phyloP scores from a whole-genome alignment of 2,113 vertebrate species.

The Apodemus sylvaticus region DNA sequence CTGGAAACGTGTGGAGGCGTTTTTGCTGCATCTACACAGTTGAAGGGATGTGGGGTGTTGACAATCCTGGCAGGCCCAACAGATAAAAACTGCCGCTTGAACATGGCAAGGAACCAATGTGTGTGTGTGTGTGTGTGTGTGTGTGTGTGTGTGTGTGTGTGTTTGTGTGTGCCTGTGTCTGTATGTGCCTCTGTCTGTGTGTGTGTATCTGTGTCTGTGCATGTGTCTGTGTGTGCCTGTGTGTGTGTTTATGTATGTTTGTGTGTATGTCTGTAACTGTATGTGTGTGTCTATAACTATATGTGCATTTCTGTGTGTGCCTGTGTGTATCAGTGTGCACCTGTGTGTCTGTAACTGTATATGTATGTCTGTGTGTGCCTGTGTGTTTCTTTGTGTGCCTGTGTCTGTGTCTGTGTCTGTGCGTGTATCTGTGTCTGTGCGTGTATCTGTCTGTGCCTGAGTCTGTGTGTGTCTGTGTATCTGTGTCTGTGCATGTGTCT shows the following conservation, averaged over 20 bases:
- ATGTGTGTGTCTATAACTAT: too few species aligned
- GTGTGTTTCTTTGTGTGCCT: neutral
- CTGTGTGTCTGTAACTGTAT: too few species aligned
- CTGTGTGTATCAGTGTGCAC: too few species aligned
- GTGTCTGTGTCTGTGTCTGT: neutral
- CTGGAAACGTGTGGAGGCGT: neutral
- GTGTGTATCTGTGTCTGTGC: neutral
- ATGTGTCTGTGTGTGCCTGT: neutral
- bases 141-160: neutral
- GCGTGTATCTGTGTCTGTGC: neutral
- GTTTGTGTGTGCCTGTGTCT: neutral
- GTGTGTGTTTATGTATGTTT: neutral
- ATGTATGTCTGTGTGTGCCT: too few species aligned
- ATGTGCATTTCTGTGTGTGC: too few species aligned
- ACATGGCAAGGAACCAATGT: conserved; percentile 12
- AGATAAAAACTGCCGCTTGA: conserved; percentile 27
- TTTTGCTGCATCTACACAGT: neutral
- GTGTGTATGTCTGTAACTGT: too few species aligned
- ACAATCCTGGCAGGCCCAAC: neutral
- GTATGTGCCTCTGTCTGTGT: neutral
- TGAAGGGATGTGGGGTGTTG: conserved; percentile 53
- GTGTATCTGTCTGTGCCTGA: neutral
- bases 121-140: neutral
- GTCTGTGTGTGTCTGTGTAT: neutral
- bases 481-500: neutral